Base-by-base conservation (phyloP, 2,797 vertebrate genomes). In the Acomys russatus region DNA sequence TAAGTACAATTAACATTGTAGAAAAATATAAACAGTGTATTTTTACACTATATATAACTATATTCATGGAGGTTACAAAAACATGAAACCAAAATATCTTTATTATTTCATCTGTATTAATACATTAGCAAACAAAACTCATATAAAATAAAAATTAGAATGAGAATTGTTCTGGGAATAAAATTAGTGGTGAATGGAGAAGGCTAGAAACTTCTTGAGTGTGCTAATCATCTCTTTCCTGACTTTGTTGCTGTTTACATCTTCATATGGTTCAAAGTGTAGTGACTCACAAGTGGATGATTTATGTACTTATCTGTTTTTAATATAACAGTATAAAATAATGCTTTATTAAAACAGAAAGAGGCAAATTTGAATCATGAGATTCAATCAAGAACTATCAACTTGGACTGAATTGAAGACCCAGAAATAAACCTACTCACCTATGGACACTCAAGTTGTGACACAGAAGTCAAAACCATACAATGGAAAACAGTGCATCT, bases 151-250 rank as follows among this genome's bases (percentile, higher is more conserved):
- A 84, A 83, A 56, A 17, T 85, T 6, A 74, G 14, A 92, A 68
- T 94, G 15, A 82, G 6, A 61, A 66, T 73, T 54, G 20, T 1
- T 14, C 73, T 79, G 73, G 12, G 1, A 8, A 12, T 61, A 35
- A 88, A 6, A 0, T 30, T 1, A 6, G 28, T 35, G 1, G 9
- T 56, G 3, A 74, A 22, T 68, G 5, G 23, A 51, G 66, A 44
- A 20, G 9, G 1, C 44, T 51, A 64, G 28, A 64, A 15, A 0
- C 1, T 61, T 74, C 10, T 3, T 9, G 7, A 3, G 4, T 44
- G 9, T 71, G 68, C 15, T 9, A 82, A 54, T 30, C 14, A 49
- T 49, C 3, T 4, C 25, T 87, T 90, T 94, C 3, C 68, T 82
- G 22, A 44, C n/a, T 9, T 74, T 18, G 15, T 18, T 44, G 23